Evolutionary conservation across 2,888 invertebrate genomes (phyloP), one percentile per base, ranked within the genome.

Genomic region (Watsonalla binaria): DNA sequence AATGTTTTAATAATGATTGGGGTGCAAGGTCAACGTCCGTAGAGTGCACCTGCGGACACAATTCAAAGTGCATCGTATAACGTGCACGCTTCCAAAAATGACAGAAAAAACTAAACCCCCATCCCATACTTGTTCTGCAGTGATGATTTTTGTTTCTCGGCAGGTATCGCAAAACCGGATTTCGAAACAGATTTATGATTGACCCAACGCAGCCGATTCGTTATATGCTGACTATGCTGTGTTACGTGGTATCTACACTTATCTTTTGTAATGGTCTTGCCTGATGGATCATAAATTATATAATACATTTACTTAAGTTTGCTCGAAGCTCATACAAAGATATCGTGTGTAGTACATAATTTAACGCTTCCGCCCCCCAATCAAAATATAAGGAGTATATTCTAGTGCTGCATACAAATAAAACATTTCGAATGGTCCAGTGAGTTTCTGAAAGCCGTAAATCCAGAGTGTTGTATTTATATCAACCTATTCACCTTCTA

Each of bases 31-130:
- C 77, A 88, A 87, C 70, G 87, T 64, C 82, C 86, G 74, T 54
- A 50, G 64, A 63, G 65, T 81, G 86, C 88, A 89, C 89, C 89
- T 88, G 89, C 82, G 74, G 53, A 52, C 63, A 65, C 66, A 72
- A 67, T 71, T 66, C 63, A 70, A 66, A 68, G 64, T 70, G 70
- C 69, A 67, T 61, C 70, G 73, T 71, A 74, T 76, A 70, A 76
- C 72, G 60, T 69, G 58, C 65, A 64, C 65, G 64, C 73, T 71
- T 68, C 82, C 82, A 76, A 87, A 88, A 80, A 82, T 82, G 81
- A 74, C 79, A 83, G 87, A 84, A 83, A 77, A 69, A 68, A 58
- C 46, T 34, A 56, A 66, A 63, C 62, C 56, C 24, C 24, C 24
- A 4, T 24, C 24, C 65, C 67, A 68, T 73, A 78, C 76, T 56